phyloP scores from a whole-genome alignment of 92 coral and sea anemone genomes.

The Nematostella vectensis region DNA sequence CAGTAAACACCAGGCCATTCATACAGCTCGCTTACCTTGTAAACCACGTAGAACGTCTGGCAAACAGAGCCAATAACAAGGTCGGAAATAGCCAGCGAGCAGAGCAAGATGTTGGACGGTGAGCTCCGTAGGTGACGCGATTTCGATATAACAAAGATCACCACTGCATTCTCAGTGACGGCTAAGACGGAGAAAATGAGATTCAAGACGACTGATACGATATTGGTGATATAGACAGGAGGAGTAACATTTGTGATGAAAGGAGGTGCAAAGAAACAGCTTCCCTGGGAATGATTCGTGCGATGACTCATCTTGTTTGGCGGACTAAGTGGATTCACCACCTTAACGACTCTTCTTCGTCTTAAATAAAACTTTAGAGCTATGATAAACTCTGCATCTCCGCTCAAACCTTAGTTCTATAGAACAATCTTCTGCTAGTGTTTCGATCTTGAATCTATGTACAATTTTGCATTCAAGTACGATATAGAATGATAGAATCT shows the following conservation, averaged over 20 bases:
- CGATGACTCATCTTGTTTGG: no score
- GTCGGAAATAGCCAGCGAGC: conserved; percentile 24
- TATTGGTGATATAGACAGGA: conserved; percentile 5
- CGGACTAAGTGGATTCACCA: no score
- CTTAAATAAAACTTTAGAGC: no score
- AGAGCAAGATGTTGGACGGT: conserved; percentile 24
- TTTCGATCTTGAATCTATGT: no score
- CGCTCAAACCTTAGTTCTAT: no score
- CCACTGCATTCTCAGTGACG: conserved; percentile 3
- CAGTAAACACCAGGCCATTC: conserved; percentile 5
- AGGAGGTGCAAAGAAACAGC: conserved; percentile 4
- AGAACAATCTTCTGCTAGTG: no score
- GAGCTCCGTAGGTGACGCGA: conserved; percentile 3
- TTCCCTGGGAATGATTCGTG: no score
- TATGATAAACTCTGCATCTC: no score
- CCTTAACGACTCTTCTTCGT: no score
- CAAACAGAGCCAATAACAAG: conserved; percentile 21
- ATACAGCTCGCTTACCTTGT: conserved; percentile 21
- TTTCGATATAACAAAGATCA: conserved; percentile 10
- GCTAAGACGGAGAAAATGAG: conserved; percentile 12
- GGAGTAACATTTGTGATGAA: background rate
- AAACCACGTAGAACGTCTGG: conserved; percentile 27
- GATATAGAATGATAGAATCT: no score
- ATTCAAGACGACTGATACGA: conserved; percentile 11
- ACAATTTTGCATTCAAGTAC: no score